Evolutionary conservation across 1,140 invertebrate genomes (phyloP).

Genomic region (Zophobas atratus): DNA sequence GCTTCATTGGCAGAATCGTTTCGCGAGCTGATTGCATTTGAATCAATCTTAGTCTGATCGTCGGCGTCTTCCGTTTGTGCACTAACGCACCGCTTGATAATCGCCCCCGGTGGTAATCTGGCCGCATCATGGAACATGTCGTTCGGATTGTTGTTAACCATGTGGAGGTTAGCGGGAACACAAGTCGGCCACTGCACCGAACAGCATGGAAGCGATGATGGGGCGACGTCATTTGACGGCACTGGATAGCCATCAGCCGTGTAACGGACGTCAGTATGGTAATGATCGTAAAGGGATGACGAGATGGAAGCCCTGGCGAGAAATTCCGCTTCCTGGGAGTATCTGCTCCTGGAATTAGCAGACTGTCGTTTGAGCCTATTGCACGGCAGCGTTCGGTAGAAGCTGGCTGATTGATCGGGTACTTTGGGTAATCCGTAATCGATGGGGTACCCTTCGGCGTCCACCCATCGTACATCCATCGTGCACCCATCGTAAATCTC

Average conservation of each 20-base stretch:
- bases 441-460: conserved; percentile 82
- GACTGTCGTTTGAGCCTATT: conserved; percentile 75
- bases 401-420: conserved; percentile 68
- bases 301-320: conserved; percentile 71
- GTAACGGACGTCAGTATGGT: conserved; percentile 77
- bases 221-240: conserved; percentile 28
- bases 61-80: conserved; percentile 70
- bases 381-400: conserved; percentile 79
- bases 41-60: conserved; percentile 63
- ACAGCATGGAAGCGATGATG: conserved; percentile 50
- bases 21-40: conserved; percentile 55
- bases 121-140: background rate
- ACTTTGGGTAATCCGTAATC: conserved; percentile 85
- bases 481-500: background rate
- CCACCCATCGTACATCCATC: conserved; percentile 67
- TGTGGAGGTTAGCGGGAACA: conserved; percentile 66
- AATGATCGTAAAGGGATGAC: conserved; percentile 71
- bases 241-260: conserved; percentile 85
- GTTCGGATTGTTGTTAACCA: conserved; percentile 54
- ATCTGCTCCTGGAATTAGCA: conserved; percentile 73
- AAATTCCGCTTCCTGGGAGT: conserved; percentile 77
- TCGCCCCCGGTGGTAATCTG: conserved; percentile 11
- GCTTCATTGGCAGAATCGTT: conserved; percentile 67
- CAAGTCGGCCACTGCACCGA: conserved; percentile 67
- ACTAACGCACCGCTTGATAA: conserved; percentile 69